A percentile compares a stretch with the other conserved stretches of the same genome.
These are phyloP conservation scores for Scaeva pyrastri DNA, from an alignment of 2,888 invertebrate species.

Conservation along the genomic window DNA sequence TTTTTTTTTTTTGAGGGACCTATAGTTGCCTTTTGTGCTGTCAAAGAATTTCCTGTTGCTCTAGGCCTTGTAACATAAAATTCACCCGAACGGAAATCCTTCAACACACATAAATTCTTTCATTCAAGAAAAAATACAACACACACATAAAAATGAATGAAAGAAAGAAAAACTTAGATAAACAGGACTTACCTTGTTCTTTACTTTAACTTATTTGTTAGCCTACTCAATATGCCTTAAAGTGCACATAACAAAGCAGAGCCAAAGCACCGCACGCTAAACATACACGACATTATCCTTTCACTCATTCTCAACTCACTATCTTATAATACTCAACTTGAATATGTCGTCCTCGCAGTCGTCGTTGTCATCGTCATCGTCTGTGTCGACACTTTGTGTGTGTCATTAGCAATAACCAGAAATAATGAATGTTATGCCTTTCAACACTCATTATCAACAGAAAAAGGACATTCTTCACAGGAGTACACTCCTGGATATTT, in stretches of 20 bases:
- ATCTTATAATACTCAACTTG: conserved; percentile 24
- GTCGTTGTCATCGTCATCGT: conserved; percentile 15
- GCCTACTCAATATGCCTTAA: conserved; percentile 36
- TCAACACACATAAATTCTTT: conserved; percentile 51
- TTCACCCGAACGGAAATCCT: conserved; percentile 65
- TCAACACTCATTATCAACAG: conserved; percentile 70
- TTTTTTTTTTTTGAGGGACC: background rate
- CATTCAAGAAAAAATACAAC: background rate
- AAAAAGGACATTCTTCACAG: conserved; percentile 69
- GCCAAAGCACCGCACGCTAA: conserved; percentile 1
- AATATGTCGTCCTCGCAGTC: background rate
- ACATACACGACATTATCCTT: conserved; percentile 11
- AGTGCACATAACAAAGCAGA: conserved; percentile 4
- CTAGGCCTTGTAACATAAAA: conserved; percentile 39
- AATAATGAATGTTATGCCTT: conserved; percentile 71
- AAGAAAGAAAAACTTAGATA: background rate
- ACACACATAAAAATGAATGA: background rate
- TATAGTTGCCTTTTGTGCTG: conserved; percentile 47
- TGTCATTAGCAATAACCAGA: conserved; percentile 65
- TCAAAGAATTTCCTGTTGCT: conserved; percentile 70
- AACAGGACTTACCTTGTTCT: conserved; percentile 20
- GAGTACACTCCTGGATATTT: conserved; percentile 67
- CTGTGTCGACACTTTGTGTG: conserved; percentile 48
- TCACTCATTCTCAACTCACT: conserved; percentile 38
- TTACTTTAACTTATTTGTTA: conserved; percentile 27